A percentile compares a stretch with the other conserved stretches of the same genome.
phyloP scores from a whole-genome alignment of 92 coral and sea anemone genomes.

The Actinernus sp. region DNA sequence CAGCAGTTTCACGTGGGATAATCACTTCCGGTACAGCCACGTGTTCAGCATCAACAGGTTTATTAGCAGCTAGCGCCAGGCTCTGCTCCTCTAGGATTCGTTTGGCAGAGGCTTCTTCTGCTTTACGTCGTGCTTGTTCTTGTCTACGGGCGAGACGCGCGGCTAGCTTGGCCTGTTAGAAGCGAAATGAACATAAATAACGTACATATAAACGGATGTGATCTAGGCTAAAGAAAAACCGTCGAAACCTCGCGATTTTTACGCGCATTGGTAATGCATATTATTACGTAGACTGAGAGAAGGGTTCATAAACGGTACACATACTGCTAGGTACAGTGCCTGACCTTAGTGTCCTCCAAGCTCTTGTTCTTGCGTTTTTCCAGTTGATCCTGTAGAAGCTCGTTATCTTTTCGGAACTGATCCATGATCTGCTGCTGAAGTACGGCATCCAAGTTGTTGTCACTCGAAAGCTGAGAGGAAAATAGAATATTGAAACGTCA shows the following conservation, averaged over 20 bases:
- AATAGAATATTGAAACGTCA: neutral
- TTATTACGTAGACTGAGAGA: too few relatives aligned
- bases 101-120: slow-evolving; percentile 94
- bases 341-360: slow-evolving; percentile 90
- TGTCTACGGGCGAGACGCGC: slow-evolving; percentile 98
- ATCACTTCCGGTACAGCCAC: slow-evolving; percentile 87
- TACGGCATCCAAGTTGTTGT: slow-evolving; percentile 88
- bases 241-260: neutral
- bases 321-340: too few relatives aligned
- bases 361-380: slow-evolving; percentile 80
- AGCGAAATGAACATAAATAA: neutral
- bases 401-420: slow-evolving; percentile 96
- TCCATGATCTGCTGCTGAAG: slow-evolving; percentile 98
- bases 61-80: slow-evolving; percentile 88
- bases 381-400: slow-evolving; percentile 72
- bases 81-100: slow-evolving; percentile 97
- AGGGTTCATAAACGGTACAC: too few relatives aligned
- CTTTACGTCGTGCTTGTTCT: slow-evolving; percentile 94
- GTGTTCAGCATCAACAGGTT: slow-evolving; percentile 89
- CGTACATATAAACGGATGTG: too few relatives aligned
- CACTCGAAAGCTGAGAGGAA: slow-evolving; percentile 59
- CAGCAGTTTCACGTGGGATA: slow-evolving; percentile 89
- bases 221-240: neutral
- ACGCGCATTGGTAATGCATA: too few relatives aligned
- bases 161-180: slow-evolving; percentile 83